Evolutionary conservation across 2,888 invertebrate genomes (phyloP), one percentile per base, ranked within the genome.

Genomic region (Amphipoea oculea): DNA sequence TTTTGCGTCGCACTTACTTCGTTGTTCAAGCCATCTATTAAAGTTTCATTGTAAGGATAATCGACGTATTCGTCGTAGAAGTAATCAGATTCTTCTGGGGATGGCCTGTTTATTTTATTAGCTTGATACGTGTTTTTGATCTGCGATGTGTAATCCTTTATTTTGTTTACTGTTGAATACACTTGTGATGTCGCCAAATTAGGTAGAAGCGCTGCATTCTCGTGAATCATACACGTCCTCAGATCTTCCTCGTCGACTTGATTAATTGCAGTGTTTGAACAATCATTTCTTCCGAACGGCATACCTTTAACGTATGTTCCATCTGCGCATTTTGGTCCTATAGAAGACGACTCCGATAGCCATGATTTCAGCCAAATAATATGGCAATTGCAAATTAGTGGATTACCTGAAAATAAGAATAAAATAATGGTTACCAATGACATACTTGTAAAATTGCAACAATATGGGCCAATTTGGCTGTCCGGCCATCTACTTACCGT

Each of bases 31-130:
- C 93, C 92, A 74, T 96, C 94, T 51, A 96, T 89, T 76, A 97
- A 92, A 62, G 97, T 97, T 86, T 98, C 98, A 88, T 98, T 98
- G 76, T 98, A 97, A 12, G 98, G 98, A 93, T 98, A 98, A 92
- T 98, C 98, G 0, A 98, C 97, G 92, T 98, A 98, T 87, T 98
- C 98, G 89, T 98, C 98, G 92, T 98, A 98, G 89, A 98, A 98
- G 90, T 98, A 98, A 91, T 99, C 98, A 2, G 98, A 98, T 92
- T 98, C 98, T 91, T 98, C 98, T 9, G 98, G 98, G 4, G 97
- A 96, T 9, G 98, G 98, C 72, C 97, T 97, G 86, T 97, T 97
- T 79, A 97, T 96, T 83, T 97, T 97, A 73, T 97, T 97, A 0
- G 93, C 92, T 85, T 95, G 93, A 81, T 96, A 96, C 79, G 94